A percentile compares a stretch with the other conserved stretches of the same genome.
Conservation (phyloP, 1,140 invertebrate species). For the Melitaea cinxia region DNA sequence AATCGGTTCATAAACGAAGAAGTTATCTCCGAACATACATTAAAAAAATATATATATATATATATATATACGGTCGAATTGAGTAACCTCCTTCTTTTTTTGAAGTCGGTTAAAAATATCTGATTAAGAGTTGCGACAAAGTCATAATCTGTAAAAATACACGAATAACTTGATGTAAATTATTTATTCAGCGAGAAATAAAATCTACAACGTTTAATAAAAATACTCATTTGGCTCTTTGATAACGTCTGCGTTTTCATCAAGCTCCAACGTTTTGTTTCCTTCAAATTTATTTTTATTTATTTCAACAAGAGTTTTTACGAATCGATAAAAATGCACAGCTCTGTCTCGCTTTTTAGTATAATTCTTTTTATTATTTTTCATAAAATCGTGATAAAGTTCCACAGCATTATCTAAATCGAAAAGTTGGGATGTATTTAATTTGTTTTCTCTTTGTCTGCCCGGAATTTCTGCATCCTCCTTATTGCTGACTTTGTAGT, state of each 20-base stretch:
- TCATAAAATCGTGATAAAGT: conserved; percentile 43
- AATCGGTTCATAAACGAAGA: too few species aligned
- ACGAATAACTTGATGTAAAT: neutral
- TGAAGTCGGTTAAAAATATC: too few species aligned
- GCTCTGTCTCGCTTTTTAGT: conserved; percentile 37
- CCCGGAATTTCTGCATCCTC: conserved; percentile 23
- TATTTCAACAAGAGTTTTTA: conserved; percentile 50
- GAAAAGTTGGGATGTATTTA: conserved; percentile 41
- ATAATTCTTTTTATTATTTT: conserved; percentile 34
- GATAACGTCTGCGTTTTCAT: conserved; percentile 47
- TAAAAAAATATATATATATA: too few species aligned
- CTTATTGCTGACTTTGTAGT: conserved; percentile 35
- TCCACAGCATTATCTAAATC: conserved; percentile 48
- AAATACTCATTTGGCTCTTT: conserved; percentile 44
- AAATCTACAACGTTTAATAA: conserved; percentile 19
- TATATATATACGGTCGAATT: too few species aligned
- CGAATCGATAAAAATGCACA: conserved; percentile 49
- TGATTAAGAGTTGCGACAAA: neutral
- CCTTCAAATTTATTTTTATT: conserved; percentile 46
- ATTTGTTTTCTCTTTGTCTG: conserved; percentile 30
- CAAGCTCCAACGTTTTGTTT: conserved; percentile 20
- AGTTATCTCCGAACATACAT: too few species aligned
- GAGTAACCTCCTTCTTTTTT: too few species aligned
- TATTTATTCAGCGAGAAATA: neutral
- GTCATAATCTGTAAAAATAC: neutral